Conservation (phyloP, 92 coral and sea anemone species). For the Heteractis magnifica region DNA sequence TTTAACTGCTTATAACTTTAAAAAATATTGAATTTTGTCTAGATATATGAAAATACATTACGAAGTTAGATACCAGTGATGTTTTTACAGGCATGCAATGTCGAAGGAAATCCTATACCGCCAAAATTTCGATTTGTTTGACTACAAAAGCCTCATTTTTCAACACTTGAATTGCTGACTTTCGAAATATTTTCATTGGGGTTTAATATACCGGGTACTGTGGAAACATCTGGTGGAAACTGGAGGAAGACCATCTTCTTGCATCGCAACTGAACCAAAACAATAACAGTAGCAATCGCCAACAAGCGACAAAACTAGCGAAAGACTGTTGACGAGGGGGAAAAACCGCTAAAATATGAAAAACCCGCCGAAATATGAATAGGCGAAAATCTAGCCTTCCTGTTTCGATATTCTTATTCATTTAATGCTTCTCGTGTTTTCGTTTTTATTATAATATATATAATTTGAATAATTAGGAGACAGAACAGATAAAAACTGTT, state of each 20-base stretch:
- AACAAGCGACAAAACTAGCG: neutral
- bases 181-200: neutral
- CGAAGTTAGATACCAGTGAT: no score
- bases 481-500: neutral
- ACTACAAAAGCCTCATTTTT: neutral
- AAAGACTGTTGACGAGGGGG: neutral
- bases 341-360: neutral
- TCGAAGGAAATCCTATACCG: neutral
- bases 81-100: neutral
- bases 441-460: neutral
- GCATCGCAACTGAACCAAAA: neutral
- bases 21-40: neutral
- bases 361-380: neutral
- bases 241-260: neutral
- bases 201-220: neutral
- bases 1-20: neutral
- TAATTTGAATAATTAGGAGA: neutral
- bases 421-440: neutral
- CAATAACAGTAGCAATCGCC: neutral
- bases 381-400: neutral
- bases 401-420: neutral
- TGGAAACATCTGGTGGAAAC: neutral
- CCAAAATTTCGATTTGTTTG: neutral
- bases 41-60: neutral
- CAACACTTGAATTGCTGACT: neutral